Conservation (phyloP, 2,888 invertebrate species). For the Lobophora halterata region DNA sequence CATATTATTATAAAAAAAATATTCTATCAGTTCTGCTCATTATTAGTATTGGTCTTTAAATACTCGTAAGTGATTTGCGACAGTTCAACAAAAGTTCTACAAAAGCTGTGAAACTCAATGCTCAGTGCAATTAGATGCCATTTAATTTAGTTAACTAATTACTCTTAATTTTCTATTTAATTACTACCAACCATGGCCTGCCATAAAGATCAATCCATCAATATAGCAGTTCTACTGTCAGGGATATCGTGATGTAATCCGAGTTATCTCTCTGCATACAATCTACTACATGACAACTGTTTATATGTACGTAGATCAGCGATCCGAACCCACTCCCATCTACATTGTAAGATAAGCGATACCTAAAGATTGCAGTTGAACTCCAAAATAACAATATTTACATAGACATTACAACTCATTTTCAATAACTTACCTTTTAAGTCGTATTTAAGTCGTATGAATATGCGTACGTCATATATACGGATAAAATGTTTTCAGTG, state of each 20-base stretch:
- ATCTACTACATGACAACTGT: constrained; percentile 45
- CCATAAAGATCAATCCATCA: constrained; percentile 45
- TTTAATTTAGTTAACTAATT: constrained; percentile 12
- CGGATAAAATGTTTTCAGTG: too few relatives aligned
- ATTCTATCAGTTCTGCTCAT: too few relatives aligned
- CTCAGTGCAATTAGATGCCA: constrained; percentile 4
- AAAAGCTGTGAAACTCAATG: not conserved
- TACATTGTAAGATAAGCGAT: constrained; percentile 28
- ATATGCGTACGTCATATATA: too few relatives aligned
- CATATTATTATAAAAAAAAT: too few relatives aligned
- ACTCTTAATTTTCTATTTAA: constrained; percentile 22
- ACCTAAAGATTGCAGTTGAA: constrained; percentile 13
- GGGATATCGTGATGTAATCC: constrained; percentile 41
- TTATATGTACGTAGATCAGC: constrained; percentile 34
- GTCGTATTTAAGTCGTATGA: too few relatives aligned
- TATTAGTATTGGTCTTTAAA: too few relatives aligned
- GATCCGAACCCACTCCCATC: constrained; percentile 24
- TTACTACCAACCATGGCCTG: constrained; percentile 30
- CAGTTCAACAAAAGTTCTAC: not conserved
- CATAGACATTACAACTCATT: constrained; percentile 9
- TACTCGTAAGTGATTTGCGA: too few relatives aligned
- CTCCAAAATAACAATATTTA: constrained; percentile 7
- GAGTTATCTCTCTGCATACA: constrained; percentile 44
- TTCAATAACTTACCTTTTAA: too few relatives aligned
- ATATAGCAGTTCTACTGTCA: constrained; percentile 40